phyloP scores from a whole-genome alignment of 2,113 vertebrate genomes.

The Gallinago media region DNA sequence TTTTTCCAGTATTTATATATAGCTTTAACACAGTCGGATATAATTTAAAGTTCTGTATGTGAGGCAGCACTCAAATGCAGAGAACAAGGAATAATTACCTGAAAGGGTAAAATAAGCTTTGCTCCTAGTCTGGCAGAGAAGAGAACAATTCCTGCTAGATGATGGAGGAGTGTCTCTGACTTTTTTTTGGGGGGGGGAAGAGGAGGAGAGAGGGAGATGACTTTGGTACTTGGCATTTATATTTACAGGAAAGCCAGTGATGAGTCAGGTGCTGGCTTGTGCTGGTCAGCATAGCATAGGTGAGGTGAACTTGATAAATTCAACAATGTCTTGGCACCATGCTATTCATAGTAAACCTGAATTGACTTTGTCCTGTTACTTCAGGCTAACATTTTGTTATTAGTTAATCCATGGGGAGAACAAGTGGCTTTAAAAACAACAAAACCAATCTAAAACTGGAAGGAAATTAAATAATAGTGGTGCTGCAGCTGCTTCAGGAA shows the following conservation, averaged over 20 bases:
- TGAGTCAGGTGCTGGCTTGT: not conserved
- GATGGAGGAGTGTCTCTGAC: not conserved
- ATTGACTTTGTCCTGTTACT: not conserved
- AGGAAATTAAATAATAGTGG: not conserved
- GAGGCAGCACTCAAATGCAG: not conserved
- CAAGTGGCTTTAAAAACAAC: not conserved
- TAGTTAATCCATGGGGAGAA: not conserved
- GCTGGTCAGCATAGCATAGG: not conserved
- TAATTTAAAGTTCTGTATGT: not conserved
- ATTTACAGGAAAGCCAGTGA: not conserved
- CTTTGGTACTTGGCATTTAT: not conserved
- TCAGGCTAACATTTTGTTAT: not conserved
- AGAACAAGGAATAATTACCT: no score
- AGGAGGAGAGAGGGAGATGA: no score
- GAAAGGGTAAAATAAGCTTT: not conserved
- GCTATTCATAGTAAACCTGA: not conserved
- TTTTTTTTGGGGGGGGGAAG: not conserved
- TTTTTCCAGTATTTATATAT: slow-evolving; percentile 9
- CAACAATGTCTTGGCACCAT: not conserved
- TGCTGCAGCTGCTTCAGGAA: not conserved
- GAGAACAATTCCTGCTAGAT: not conserved
- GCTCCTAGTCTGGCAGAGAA: not conserved
- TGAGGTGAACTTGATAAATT: not conserved
- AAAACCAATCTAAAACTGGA: not conserved
- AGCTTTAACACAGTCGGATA: not conserved